Conservation (phyloP, 2,113 vertebrate genomes). For the Hydrochoerus hydrochaeris region DNA sequence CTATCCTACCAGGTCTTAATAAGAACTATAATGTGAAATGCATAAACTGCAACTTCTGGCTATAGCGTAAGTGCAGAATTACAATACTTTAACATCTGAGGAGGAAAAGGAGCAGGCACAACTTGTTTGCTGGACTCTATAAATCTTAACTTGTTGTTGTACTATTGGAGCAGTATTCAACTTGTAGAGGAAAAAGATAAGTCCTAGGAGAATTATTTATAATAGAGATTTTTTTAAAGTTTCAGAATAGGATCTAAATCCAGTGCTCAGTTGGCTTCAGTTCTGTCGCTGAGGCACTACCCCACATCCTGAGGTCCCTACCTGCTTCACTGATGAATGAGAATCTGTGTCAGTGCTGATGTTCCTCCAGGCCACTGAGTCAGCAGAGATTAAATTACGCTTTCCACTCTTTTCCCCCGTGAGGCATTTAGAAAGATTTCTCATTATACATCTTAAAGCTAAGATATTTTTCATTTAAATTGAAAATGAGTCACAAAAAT, state of each 20-base stretch:
- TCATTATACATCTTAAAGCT: not conserved
- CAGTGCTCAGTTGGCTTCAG: not conserved
- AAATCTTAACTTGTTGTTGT: not conserved
- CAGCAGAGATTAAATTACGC: not conserved
- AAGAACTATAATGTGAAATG: fast-evolving
- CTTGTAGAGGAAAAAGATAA: not conserved
- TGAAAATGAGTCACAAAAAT: not conserved
- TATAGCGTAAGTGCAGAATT: not conserved
- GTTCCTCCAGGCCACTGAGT: not conserved
- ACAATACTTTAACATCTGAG: fast-evolving
- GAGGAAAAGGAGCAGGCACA: not conserved
- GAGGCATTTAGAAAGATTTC: slow-evolving; percentile 21
- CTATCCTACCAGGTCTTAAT: not conserved
- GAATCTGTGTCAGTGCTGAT: not conserved
- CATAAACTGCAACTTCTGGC: too few species aligned
- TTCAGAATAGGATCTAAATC: not conserved
- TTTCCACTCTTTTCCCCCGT: not conserved
- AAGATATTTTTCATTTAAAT: not conserved
- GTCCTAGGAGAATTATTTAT: not conserved
- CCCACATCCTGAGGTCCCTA: not conserved
- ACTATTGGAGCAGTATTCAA: not conserved
- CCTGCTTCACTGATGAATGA: not conserved
- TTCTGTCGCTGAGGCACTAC: not conserved
- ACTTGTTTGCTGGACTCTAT: not conserved
- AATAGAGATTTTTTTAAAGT: not conserved